A percentile compares a stretch with the other conserved stretches of the same genome.
phyloP scores from a whole-genome alignment of 2,797 vertebrate species.

The Typhlichthys subterraneus region DNA sequence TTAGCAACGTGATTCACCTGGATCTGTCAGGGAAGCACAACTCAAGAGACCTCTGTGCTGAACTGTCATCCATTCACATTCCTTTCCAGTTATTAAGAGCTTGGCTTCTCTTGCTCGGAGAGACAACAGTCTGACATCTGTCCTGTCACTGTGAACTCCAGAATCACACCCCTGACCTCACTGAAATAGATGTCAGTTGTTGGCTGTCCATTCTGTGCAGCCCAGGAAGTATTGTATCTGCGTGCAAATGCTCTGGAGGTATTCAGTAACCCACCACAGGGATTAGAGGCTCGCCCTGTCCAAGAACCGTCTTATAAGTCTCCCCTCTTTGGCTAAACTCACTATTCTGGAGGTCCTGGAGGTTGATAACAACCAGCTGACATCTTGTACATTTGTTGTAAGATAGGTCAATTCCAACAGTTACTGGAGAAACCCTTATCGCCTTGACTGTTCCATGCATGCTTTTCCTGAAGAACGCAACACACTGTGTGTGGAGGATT shows the following conservation, averaged over 20 bases:
- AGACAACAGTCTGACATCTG: conserved; percentile 5
- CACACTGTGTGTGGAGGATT: background rate
- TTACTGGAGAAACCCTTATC: conserved; percentile 9
- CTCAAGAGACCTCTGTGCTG: conserved; percentile 4
- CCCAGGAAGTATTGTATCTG: conserved; percentile 21
- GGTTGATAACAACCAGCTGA: conserved; percentile 8
- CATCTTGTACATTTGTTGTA: background rate
- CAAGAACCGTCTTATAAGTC: conserved; percentile 12
- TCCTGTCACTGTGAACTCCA: background rate
- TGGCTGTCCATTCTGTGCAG: background rate
- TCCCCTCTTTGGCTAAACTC: conserved; percentile 7
- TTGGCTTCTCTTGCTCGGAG: conserved; percentile 15
- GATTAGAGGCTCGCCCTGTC: conserved; percentile 1
- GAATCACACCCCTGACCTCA: conserved; percentile 4
- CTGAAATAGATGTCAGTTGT: conserved; percentile 11
- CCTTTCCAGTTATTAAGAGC: background rate
- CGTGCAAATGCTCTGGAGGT: conserved; percentile 12
- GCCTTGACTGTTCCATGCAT: conserved; percentile 8
- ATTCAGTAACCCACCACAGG: conserved; percentile 6
- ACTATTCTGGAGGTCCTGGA: background rate
- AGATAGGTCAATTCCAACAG: background rate
- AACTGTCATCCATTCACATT: background rate
- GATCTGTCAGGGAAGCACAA: conserved; percentile 20
- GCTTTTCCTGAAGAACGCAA: conserved; percentile 6
- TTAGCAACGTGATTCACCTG: background rate